These are phyloP conservation scores for Myotis pilosus DNA, from an alignment of 2,797 vertebrate genomes.

Conservation along the genomic window DNA sequence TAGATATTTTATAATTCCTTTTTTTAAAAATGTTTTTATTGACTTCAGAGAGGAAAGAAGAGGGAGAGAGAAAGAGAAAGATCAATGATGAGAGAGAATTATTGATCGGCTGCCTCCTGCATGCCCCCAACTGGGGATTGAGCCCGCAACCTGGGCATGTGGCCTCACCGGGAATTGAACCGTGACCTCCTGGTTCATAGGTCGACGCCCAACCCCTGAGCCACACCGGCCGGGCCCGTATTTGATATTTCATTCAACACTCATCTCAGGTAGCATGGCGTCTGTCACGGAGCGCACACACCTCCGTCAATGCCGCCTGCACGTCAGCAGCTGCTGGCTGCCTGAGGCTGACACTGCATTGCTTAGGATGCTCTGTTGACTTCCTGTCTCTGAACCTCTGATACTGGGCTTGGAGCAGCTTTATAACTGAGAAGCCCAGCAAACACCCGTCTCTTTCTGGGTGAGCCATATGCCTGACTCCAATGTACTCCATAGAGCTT, in stretches of 20 bases:
- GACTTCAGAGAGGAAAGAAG: too few species aligned
- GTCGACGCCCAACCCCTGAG: too few species aligned
- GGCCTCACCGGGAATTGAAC: too few species aligned
- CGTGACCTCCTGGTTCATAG: too few species aligned
- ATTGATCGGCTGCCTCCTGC: too few species aligned
- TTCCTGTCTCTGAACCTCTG: conserved; percentile 1
- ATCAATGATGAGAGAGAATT: too few species aligned
- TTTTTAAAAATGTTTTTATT: too few species aligned
- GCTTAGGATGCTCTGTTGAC: neutral
- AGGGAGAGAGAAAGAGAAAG: too few species aligned
- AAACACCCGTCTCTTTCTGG: neutral
- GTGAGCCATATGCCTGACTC: neutral
- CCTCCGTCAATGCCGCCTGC: neutral
- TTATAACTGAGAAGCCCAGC: neutral
- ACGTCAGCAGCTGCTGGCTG: too few species aligned
- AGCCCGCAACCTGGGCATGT: too few species aligned
- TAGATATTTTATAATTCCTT: neutral
- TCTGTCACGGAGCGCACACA: neutral
- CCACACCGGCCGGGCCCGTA: accelerated
- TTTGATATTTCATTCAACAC: neutral
- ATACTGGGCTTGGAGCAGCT: neutral
- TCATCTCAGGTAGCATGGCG: neutral
- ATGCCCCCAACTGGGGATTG: too few species aligned
- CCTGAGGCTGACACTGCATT: neutral
- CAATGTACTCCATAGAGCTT: neutral